A percentile compares a stretch with the other conserved stretches of the same genome.
Evolutionary conservation across 2,888 invertebrate species (phyloP).

Genomic region (Tinea pellionella): DNA sequence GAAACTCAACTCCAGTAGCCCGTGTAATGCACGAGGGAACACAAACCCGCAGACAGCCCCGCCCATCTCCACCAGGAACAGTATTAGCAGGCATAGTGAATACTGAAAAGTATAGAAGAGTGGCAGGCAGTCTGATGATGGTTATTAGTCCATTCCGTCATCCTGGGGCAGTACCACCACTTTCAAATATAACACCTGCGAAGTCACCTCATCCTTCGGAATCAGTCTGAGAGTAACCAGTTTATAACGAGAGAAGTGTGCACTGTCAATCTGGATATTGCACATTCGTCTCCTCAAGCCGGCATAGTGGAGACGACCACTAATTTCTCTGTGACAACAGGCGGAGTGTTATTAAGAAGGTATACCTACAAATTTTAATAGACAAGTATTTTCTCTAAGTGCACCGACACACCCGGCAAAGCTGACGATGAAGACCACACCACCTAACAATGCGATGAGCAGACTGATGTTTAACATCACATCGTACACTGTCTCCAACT

Average conservation of each 20-base stretch:
- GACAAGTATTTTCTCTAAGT: conserved; percentile 89
- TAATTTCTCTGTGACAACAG: no score
- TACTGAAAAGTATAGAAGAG: no score
- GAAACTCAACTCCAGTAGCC: conserved; percentile 85
- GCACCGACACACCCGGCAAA: conserved; percentile 95
- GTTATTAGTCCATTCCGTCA: neutral
- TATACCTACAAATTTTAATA: conserved; percentile 88
- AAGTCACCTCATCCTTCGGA: no score
- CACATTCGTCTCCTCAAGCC: no score
- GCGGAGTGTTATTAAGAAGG: neutral
- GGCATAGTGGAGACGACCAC: no score
- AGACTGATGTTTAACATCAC: conserved; percentile 90
- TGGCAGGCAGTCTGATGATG: no score
- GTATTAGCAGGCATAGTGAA: conserved; percentile 86
- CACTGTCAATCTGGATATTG: no score
- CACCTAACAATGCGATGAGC: conserved; percentile 89
- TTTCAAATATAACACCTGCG: no score
- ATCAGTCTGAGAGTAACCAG: no score
- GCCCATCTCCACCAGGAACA: conserved; percentile 92
- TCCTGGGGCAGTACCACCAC: neutral
- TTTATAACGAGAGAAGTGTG: no score
- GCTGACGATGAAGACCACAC: conserved; percentile 92
- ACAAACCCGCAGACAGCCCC: conserved; percentile 94
- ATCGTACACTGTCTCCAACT: conserved; percentile 88
- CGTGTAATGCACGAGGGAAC: conserved; percentile 89